Base-by-base conservation (phyloP, 2,888 invertebrate species). In the Drosophila pullipes region DNA sequence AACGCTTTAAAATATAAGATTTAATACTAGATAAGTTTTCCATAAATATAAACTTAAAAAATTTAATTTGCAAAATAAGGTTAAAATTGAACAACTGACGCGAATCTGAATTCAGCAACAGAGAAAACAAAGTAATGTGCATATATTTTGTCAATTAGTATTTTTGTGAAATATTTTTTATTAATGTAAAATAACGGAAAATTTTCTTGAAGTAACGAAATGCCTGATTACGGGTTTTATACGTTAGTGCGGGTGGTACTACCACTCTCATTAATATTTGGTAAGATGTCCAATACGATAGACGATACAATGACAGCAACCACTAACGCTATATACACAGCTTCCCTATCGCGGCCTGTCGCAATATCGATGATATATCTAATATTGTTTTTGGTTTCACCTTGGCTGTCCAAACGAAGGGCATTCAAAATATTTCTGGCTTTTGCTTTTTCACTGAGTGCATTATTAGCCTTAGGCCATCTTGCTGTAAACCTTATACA, bases 341-440 rank as follows among this genome's bases (percentile, higher is more conserved):
- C 76, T 31, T 59, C 73, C 3, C 61, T 87, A 13, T 16, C 61
- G 16, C 73, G 85, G 5, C 85, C 85, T 1, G 70, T 77, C 13
- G 78, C 25, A 2, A 18, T 86, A 37, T 86, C 85, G 11, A 37
- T 81, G 54, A 9, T 78, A 4, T 90, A 86, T 55, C 39, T 82
- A 6, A 0, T 66, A 2, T 58, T 85, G 74, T 86, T 90, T 49
- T 71, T 90, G 18, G 2, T 69, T 3, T 69, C 81, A 4, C 85
- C 85, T 2, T 85, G 76, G 77, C 35, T 86, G 9, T 35, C 13
- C 7, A 64, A 65, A 13, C 39, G 33, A 13, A 10, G 41, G 1
- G 0, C 44, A 0, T 35, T 82, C 6, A 63, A 52, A 10, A 16
- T 41, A 13, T 86, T 58, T 63, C 13, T 88, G 2, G 13, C 71